Conservation (phyloP, 2,113 vertebrate genomes). For the Pluvianellus socialis region DNA sequence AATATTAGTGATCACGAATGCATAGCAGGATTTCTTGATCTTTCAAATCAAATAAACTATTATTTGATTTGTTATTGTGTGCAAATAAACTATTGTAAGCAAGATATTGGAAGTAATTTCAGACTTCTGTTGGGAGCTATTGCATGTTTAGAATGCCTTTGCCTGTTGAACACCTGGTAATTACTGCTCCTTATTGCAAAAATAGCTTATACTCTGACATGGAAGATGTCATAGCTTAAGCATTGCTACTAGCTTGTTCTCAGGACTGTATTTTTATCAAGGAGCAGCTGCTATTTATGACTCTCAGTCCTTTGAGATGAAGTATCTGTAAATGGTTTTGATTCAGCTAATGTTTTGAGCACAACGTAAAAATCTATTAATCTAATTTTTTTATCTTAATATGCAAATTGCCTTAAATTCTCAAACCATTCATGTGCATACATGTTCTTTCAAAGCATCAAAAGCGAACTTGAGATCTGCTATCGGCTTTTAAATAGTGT, state of each 20-base stretch:
- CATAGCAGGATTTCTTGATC: constrained; percentile 69
- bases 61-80: background rate
- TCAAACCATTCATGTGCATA: constrained; percentile 4
- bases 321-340: constrained; percentile 45
- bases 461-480: constrained; percentile 32
- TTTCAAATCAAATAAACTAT: background rate
- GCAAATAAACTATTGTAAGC: constrained; percentile 78
- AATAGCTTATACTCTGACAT: constrained; percentile 60
- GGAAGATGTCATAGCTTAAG: constrained; percentile 59
- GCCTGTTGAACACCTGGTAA: constrained; percentile 57
- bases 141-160: constrained; percentile 64
- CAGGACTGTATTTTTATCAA: constrained; percentile 62
- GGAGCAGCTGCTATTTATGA: constrained; percentile 60
- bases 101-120: constrained; percentile 73
- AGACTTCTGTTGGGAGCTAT: constrained; percentile 66
- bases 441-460: constrained; percentile 30
- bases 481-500: constrained; percentile 55
- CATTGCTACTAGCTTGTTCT: constrained; percentile 61
- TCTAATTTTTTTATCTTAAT: constrained; percentile 30
- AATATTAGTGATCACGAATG: constrained; percentile 67
- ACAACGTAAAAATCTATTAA: constrained; percentile 33
- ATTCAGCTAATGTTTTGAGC: constrained; percentile 44
- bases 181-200: constrained; percentile 51
- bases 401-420: constrained; percentile 66
- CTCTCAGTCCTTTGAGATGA: constrained; percentile 57